Conservation (phyloP, 2,797 vertebrate genomes). For the Caiman crocodilus region DNA sequence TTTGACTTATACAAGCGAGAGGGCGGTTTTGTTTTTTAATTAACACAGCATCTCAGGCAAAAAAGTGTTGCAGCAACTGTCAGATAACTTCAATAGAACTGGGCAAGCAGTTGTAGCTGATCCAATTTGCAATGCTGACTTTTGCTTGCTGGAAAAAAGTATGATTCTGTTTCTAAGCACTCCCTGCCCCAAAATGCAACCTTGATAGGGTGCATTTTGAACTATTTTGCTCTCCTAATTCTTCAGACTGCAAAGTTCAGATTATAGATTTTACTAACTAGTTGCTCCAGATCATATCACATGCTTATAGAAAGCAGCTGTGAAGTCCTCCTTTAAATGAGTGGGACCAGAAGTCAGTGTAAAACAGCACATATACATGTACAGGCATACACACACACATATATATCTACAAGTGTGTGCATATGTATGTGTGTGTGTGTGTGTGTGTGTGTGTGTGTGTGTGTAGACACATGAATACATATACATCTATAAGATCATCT, state of each 20-base stretch:
- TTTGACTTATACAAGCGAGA: slow-evolving; percentile 45
- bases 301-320: slow-evolving; percentile 58
- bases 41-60: slow-evolving; percentile 55
- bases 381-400: background rate
- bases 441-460: background rate
- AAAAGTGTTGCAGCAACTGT: slow-evolving; percentile 66
- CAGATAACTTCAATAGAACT: slow-evolving; percentile 75
- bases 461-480: background rate
- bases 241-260: slow-evolving; percentile 59
- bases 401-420: background rate
- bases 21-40: background rate
- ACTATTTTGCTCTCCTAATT: slow-evolving; percentile 48
- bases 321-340: slow-evolving; percentile 45
- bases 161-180: slow-evolving; percentile 63
- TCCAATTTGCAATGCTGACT: slow-evolving; percentile 75
- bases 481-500: slow-evolving; percentile 13
- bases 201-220: slow-evolving; percentile 73
- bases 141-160: slow-evolving; percentile 63
- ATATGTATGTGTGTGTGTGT: too few species aligned
- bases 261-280: slow-evolving; percentile 45
- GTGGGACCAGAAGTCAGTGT: slow-evolving; percentile 4
- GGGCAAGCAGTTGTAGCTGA: slow-evolving; percentile 72
- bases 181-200: slow-evolving; percentile 75
- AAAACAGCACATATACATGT: too few species aligned
- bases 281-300: slow-evolving; percentile 16